phyloP scores from a whole-genome alignment of 2,888 invertebrate species.

The Meliscaeva auricollis region DNA sequence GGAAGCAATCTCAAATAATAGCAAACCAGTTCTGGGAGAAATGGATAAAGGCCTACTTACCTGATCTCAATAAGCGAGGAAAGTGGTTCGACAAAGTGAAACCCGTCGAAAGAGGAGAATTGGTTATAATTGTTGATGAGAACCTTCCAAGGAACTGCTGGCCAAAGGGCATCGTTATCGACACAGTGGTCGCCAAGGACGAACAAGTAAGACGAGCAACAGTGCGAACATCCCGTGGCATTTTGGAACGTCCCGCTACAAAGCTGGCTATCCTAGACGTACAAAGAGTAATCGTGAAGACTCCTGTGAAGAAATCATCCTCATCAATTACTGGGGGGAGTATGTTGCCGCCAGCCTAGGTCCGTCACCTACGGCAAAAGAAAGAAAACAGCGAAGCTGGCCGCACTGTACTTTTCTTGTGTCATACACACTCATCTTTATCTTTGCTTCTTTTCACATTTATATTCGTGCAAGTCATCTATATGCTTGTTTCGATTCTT shows the following conservation, averaged over 20 bases:
- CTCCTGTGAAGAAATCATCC: background rate
- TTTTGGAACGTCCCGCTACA: background rate
- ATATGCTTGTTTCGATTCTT: no score
- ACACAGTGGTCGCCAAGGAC: slow-evolving; percentile 2
- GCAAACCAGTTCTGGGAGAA: slow-evolving; percentile 43
- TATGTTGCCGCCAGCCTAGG: slow-evolving; percentile 23
- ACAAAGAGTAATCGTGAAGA: slow-evolving; percentile 2
- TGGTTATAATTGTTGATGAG: slow-evolving; percentile 38
- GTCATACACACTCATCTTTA: background rate
- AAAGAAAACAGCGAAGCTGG: background rate
- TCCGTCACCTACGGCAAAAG: background rate
- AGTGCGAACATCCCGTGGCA: background rate
- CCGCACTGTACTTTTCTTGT: background rate
- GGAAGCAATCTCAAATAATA: slow-evolving; percentile 18
- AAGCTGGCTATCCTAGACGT: slow-evolving; percentile 1
- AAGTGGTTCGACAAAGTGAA: slow-evolving; percentile 63
- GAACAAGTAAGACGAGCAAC: background rate
- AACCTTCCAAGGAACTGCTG: slow-evolving; percentile 14
- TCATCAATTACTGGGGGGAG: slow-evolving; percentile 25
- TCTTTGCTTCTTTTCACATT: background rate
- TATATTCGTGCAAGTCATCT: no score
- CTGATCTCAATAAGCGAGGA: slow-evolving; percentile 60
- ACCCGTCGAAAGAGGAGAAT: slow-evolving; percentile 55
- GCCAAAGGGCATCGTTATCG: background rate
- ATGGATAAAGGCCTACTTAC: slow-evolving; percentile 70